phyloP scores from a whole-genome alignment of 2,113 vertebrate genomes.

The Hemichromis elongatus region DNA sequence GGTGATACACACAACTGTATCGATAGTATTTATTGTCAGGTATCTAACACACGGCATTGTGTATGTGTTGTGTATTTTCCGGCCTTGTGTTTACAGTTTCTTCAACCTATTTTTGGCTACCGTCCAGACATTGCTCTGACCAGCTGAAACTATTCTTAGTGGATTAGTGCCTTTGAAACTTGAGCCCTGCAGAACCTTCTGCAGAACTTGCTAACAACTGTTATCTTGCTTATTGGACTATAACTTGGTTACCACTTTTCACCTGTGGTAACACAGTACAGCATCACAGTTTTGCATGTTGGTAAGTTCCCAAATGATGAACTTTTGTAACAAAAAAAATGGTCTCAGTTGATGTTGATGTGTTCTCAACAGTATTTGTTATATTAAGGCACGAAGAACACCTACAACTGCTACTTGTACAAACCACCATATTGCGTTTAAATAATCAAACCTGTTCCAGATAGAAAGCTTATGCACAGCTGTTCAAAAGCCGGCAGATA shows the following conservation, averaged over 20 bases:
- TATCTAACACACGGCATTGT: background rate
- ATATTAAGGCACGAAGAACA: background rate
- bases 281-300: background rate
- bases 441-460: background rate
- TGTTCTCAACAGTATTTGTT: background rate
- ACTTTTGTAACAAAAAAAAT: background rate
- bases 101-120: background rate
- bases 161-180: constrained; percentile 27
- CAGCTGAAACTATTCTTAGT: constrained; percentile 15
- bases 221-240: background rate
- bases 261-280: background rate
- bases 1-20: background rate
- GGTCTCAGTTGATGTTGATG: background rate
- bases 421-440: background rate
- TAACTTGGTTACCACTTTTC: background rate
- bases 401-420: background rate
- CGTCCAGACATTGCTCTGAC: constrained; percentile 1
- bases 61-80: background rate
- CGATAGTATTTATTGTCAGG: background rate
- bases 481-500: background rate
- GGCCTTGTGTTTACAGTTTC: background rate
- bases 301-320: background rate
- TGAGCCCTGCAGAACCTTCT: constrained; percentile 1
- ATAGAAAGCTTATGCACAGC: background rate
- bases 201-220: background rate